Base-by-base conservation (phyloP, 2,888 invertebrate genomes). In the Elegia similella region DNA sequence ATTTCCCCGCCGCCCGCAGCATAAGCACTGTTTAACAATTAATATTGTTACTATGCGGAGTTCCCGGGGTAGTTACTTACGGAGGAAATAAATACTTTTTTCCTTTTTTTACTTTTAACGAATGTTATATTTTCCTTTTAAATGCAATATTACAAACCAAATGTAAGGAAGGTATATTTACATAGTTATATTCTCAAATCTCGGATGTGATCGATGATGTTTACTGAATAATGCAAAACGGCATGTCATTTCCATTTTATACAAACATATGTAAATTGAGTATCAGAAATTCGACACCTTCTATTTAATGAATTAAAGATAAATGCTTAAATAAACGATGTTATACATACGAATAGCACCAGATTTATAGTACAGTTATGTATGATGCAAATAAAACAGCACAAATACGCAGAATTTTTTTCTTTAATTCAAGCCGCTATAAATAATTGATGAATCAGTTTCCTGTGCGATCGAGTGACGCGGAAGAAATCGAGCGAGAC, bases 401-500 rank as follows among this genome's bases (percentile, higher is more conserved):
- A 68, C 57, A 54, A 63, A 60, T 67, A 61, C 73, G 66, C 63
- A 70, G 69, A 70, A 73, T 70, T 59, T 59, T 70, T 81, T 30
- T 34, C 75, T 75, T 69, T 75, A 82, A 82, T 75, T 75, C 77
- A 81, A 81, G 70, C 64, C 64, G 67, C 69, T 76, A 80, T 80
- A 80, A 81, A 82, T 83, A 83, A 85, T 82, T 80, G 78, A 85
- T 84, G 78, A 80, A 78, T 79, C 74, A 69, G 67, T 64, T 64
- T 68, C 60, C 68, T 67, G 73, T 70, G 70, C 69, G 70, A 73
- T 70, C 67, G 72, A 67, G 63, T 75, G 75, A 76, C 70, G 77
- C 78, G 82, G 82, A 83, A 82, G 79, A 80, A 83, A 82, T 82
- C 80, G 76, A 81, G 78, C 79, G 77, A 76, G 74, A 78, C 78